These are phyloP conservation scores for Gymnopithys bicolor DNA, from an alignment of 2,797 vertebrate genomes.

Conservation along the genomic window DNA sequence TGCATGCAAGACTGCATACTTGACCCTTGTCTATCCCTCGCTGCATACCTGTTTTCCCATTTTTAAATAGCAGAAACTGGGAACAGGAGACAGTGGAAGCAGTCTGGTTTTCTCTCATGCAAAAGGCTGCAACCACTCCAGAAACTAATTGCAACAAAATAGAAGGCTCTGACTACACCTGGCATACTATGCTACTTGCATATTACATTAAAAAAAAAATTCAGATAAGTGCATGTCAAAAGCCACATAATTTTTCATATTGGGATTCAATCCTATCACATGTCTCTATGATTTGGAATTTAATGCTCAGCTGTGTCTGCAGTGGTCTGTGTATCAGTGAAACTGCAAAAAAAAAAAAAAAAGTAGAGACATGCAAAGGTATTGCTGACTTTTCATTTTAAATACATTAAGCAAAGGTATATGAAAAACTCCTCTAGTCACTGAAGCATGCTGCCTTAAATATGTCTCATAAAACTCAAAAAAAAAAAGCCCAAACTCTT, in stretches of 20 bases:
- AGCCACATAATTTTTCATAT: neutral
- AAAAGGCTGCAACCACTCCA: neutral
- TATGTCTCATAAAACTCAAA: neutral
- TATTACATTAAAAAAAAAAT: neutral
- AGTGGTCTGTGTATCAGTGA: neutral
- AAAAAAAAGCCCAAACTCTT: neutral
- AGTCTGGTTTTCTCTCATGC: neutral
- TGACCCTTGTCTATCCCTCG: neutral
- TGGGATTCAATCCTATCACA: neutral
- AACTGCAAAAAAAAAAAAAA: neutral
- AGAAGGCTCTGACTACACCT: neutral
- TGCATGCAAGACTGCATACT: neutral
- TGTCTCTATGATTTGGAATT: neutral
- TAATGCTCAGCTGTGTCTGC: neutral
- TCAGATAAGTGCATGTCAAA: neutral
- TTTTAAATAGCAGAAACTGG: neutral
- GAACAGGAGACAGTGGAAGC: accelerated
- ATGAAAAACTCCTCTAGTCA: neutral
- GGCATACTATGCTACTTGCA: neutral
- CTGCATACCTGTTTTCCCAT: neutral
- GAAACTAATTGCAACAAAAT: neutral
- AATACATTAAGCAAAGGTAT: neutral
- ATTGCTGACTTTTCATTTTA: neutral
- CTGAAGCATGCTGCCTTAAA: neutral
- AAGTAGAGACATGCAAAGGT: neutral